Evolutionary conservation across 2,113 vertebrate genomes (phyloP).

Genomic region (Trematomus loennbergii): DNA sequence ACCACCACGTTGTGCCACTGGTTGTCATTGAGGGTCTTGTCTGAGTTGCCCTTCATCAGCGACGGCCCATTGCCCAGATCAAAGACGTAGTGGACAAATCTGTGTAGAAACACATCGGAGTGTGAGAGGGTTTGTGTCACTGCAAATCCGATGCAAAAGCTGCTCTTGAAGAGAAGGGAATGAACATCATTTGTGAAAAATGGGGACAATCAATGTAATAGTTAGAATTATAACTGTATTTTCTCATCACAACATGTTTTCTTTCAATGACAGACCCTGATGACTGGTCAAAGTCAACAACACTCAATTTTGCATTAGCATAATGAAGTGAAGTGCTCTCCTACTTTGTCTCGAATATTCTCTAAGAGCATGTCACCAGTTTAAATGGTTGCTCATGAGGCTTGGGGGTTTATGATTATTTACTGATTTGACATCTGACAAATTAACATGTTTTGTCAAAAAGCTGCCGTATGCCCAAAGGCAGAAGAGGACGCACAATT

Average conservation of each 20-base stretch:
- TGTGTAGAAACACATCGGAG: slow-evolving; percentile 45
- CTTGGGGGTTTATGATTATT: slow-evolving; percentile 11
- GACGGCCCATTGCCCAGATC: slow-evolving; percentile 95
- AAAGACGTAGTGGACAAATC: slow-evolving; percentile 95
- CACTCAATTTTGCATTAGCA: slow-evolving; percentile 1
- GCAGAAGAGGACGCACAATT: slow-evolving; percentile 37
- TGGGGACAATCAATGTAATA: neutral
- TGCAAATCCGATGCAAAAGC: neutral
- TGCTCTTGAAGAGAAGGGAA: neutral
- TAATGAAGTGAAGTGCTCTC: slow-evolving; percentile 5
- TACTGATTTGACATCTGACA: slow-evolving; percentile 40
- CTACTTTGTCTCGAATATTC: neutral
- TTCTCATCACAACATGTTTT: slow-evolving; percentile 2
- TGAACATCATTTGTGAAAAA: neutral
- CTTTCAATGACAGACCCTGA: neutral
- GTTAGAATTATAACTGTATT: neutral
- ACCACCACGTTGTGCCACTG: slow-evolving; percentile 97
- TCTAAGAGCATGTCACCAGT: neutral
- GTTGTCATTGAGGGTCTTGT: slow-evolving; percentile 94
- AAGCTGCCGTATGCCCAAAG: slow-evolving; percentile 24
- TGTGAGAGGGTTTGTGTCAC: neutral
- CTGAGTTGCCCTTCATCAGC: slow-evolving; percentile 96
- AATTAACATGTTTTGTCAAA: slow-evolving; percentile 42
- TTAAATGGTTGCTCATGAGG: neutral
- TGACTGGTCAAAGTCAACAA: slow-evolving; percentile 10